Percentiles rank a stretch among this genome's conserved stretches.
Evolutionary conservation across 2,797 vertebrate species (phyloP).

Genomic region (Mormyrops boulengeri): DNA sequence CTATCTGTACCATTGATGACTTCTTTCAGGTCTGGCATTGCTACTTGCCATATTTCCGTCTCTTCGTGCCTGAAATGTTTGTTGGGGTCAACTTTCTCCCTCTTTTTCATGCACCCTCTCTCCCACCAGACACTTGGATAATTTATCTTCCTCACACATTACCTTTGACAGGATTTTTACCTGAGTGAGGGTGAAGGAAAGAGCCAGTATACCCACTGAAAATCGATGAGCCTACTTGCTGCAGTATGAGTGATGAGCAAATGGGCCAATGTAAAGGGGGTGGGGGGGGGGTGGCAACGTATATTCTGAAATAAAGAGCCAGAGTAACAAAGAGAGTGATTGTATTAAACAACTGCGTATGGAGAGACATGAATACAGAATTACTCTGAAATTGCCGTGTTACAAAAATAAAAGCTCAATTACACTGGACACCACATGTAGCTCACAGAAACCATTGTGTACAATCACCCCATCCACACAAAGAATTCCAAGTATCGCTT

Average conservation of each 20-base stretch:
- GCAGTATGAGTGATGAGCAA: background rate
- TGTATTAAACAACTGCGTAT: background rate
- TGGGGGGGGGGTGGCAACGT: background rate
- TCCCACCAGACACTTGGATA: conserved; percentile 27
- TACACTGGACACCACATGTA: background rate
- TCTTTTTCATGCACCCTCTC: background rate
- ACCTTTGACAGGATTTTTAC: conserved; percentile 55
- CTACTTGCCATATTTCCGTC: conserved; percentile 35
- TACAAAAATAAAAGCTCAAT: background rate
- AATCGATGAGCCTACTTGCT: background rate
- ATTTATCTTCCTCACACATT: conserved; percentile 62
- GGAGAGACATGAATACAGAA: background rate
- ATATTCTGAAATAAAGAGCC: background rate
- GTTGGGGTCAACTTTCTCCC: background rate
- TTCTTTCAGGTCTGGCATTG: conserved; percentile 17
- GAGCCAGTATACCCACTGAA: background rate
- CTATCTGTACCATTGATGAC: background rate
- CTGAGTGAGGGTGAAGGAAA: conserved; percentile 23
- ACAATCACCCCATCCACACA: background rate
- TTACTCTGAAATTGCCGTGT: background rate
- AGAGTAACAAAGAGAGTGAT: background rate
- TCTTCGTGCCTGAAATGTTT: background rate
- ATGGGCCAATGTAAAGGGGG: too few species aligned
- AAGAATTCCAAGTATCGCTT: background rate
- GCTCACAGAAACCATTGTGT: background rate